Evolutionary conservation across 2,113 vertebrate species (phyloP), one percentile per base, ranked within the genome.

Genomic region (Charina bottae): DNA sequence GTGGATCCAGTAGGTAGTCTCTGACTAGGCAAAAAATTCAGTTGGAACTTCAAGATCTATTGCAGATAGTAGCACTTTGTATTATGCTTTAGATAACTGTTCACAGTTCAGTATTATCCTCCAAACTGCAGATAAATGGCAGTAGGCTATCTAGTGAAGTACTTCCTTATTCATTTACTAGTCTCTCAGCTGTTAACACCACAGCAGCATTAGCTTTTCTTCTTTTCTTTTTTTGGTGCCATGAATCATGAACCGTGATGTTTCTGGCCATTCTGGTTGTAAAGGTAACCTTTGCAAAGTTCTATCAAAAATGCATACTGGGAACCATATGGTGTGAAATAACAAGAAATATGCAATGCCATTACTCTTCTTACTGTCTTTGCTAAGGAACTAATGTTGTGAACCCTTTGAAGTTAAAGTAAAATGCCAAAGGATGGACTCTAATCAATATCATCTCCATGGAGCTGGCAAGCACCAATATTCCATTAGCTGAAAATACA

Each of bases 321-420:
- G 37, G 6, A 83, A 59, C n/a, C 1, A 59, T 84, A 37, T 11
- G 12, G 46, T 21, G 7, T 88, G 49, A 84, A 62, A 83, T 19
- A 64, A 56, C 17, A 62, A 26, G n/a, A 88, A 53, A 42, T 78
- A 33, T 85, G 55, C 26, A 11, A 84, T 6, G 8, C 8, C 53
- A 87, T 92, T 93, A 15, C 91, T 84, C 24, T 93, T 89, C 83
- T 37, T 26, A 89, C 37, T 64, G 0, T 49, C 0, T n/a, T 91
- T 60, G 46, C 85, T 92, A 23, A 92, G 88, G 90, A 83, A 83
- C 90, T 89, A 28, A 90, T 88, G 11, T 23, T 93, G 85, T 42
- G 92, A 94, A 94, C 15, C 85, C 91, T 95, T 94, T 91, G 90
- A 94, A 94, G 62, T 92, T 89, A 93, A 87, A 60, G 2, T 26